Percentiles rank a stretch among this genome's conserved stretches.
Conservation (phyloP, 2,888 invertebrate genomes). For the Actias luna region DNA sequence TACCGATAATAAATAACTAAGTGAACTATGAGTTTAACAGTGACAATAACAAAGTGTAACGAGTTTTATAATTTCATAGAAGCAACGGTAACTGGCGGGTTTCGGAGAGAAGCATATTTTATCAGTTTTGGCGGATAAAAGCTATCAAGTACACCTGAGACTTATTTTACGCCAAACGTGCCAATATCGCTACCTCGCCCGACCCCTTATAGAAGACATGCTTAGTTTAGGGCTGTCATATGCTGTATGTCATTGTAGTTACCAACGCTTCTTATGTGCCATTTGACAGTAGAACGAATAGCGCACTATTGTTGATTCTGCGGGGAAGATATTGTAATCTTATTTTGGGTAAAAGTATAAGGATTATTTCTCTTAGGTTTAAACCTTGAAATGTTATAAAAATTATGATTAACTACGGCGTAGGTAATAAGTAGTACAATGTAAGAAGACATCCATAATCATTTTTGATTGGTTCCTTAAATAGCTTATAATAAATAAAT, state of each 20-base stretch:
- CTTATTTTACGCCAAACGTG: slow-evolving; percentile 74
- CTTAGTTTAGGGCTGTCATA: slow-evolving; percentile 18
- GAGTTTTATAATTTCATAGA: slow-evolving; percentile 48
- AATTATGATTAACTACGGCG: too few species aligned
- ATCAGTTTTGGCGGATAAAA: slow-evolving; percentile 77
- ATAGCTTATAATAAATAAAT: too few species aligned
- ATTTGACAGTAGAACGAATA: background rate
- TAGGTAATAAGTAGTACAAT: too few species aligned
- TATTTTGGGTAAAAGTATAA: too few species aligned
- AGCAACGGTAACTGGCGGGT: slow-evolving; percentile 52
- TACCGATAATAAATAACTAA: slow-evolving; percentile 12
- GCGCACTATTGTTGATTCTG: background rate
- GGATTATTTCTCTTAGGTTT: too few species aligned
- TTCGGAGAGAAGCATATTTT: slow-evolving; percentile 64
- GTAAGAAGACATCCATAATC: too few species aligned
- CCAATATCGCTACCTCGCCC: slow-evolving; percentile 64
- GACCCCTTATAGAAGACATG: slow-evolving; percentile 25
- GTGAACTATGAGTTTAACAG: slow-evolving; percentile 13
- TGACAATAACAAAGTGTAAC: slow-evolving; percentile 11
- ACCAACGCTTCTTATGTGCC: background rate
- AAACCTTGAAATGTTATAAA: too few species aligned
- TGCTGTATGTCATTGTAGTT: slow-evolving; percentile 3
- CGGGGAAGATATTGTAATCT: too few species aligned
- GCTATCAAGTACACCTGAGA: slow-evolving; percentile 78
- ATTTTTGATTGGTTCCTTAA: too few species aligned